Evolutionary conservation across 2,888 invertebrate genomes (phyloP).

Genomic region (Callyntrura guangdongensis): DNA sequence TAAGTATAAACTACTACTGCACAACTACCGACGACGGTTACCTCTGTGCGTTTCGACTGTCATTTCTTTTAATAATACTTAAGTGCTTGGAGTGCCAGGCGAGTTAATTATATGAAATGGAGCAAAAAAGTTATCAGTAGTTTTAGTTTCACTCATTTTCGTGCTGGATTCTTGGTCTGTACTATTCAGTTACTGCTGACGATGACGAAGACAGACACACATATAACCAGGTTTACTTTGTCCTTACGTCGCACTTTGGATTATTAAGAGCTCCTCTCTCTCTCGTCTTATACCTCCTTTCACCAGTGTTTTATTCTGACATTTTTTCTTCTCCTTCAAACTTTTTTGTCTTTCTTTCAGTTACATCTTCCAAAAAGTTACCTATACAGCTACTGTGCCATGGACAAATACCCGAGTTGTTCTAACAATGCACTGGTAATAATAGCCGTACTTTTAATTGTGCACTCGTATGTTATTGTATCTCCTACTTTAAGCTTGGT

Average conservation of each 20-base stretch:
- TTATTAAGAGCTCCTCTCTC: conserved; percentile 32
- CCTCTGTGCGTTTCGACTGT: neutral
- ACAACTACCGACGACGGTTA: neutral
- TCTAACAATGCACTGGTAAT: neutral
- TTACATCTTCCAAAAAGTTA: neutral
- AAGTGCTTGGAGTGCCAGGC: conserved; percentile 45
- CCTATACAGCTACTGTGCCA: neutral
- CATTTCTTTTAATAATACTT: conserved; percentile 45
- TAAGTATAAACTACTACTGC: too few relatives aligned
- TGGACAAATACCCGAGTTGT: too few relatives aligned
- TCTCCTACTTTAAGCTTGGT: neutral
- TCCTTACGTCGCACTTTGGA: conserved; percentile 47
- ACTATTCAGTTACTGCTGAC: conserved; percentile 1
- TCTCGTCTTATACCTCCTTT: neutral
- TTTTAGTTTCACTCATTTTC: conserved; percentile 28
- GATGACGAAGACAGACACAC: neutral
- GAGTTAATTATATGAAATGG: conserved; percentile 59
- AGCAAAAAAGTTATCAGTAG: conserved; percentile 29
- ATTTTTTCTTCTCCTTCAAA: conserved; percentile 28
- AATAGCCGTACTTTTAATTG: neutral
- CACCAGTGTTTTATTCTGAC: too few relatives aligned
- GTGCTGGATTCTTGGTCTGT: neutral
- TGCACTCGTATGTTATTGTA: neutral
- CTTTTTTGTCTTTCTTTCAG: conserved; percentile 10
- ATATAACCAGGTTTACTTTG: neutral